phyloP scores from a whole-genome alignment of 64 coral and sea anemone species.

The Astreopora myriophthalma region DNA sequence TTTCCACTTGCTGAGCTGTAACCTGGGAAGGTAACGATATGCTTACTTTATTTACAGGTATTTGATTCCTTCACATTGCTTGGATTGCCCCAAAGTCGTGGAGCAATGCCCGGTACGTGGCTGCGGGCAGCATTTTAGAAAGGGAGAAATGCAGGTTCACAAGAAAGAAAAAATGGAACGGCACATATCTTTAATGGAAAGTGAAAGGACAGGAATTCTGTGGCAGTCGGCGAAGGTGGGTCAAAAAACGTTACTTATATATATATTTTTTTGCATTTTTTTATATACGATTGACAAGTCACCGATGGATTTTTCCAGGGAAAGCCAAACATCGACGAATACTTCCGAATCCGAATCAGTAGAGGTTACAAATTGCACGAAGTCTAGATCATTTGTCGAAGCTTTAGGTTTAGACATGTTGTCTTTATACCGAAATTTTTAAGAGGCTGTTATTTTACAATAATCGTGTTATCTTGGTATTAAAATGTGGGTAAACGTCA shows the following conservation, averaged over 20 bases:
- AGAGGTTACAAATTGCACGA: neutral
- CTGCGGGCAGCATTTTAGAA: neutral
- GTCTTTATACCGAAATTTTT: neutral
- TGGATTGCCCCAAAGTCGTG: neutral
- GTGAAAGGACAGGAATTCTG: neutral
- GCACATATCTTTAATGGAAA: neutral
- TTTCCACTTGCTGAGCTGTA: too few species aligned
- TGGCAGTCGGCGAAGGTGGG: neutral
- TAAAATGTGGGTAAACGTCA: too few species aligned
- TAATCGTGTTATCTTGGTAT: neutral
- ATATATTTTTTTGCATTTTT: neutral
- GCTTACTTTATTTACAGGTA: neutral
- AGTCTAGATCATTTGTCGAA: neutral
- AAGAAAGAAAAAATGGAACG: neutral
- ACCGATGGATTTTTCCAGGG: neutral
- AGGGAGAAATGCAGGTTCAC: neutral
- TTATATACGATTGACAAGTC: neutral
- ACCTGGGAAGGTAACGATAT: neutral
- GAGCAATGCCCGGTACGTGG: neutral
- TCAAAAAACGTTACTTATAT: neutral
- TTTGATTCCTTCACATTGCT: neutral
- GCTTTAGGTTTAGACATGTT: neutral
- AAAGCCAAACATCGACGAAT: neutral
- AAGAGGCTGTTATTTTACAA: neutral
- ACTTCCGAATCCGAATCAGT: neutral